Percentiles rank a stretch among this genome's conserved stretches.
These are phyloP conservation scores for Corella eumyota DNA, from an alignment of 23 tunicate genomes.

Conservation along the genomic window DNA sequence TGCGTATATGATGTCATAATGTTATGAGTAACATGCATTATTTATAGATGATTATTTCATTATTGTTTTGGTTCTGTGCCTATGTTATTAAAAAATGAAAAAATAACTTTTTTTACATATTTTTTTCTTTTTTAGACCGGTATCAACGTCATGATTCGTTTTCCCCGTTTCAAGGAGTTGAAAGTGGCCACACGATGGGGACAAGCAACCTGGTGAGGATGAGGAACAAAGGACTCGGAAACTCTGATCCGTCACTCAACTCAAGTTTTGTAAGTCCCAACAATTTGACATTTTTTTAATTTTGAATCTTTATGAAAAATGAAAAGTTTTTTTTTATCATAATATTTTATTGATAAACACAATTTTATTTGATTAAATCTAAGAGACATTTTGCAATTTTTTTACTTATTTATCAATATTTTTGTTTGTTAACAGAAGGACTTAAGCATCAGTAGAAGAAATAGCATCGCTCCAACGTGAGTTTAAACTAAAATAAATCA, in stretches of 20 bases:
- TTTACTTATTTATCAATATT: not conserved
- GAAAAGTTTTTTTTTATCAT: not conserved
- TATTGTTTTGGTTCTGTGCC: no score
- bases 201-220: slow-evolving; percentile 76
- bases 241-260: slow-evolving; percentile 83
- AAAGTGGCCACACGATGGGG: no score
- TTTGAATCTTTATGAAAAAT: not conserved
- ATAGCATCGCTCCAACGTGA: slow-evolving; percentile 52
- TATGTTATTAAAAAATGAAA: no score
- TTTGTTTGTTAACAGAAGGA: slow-evolving; percentile 30
- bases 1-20: no score
- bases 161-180: no score
- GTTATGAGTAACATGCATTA: no score
- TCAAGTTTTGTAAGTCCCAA: slow-evolving; percentile 53
- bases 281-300: no score
- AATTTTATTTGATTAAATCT: not conserved
- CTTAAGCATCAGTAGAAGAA: slow-evolving; percentile 19
- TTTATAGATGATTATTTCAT: no score
- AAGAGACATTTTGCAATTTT: not conserved
- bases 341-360: not conserved
- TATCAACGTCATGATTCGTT: no score
- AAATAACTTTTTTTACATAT: no score
- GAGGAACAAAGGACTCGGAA: slow-evolving; percentile 52
- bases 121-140: no score
- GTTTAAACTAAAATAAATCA: no score